Evolutionary conservation across 1,140 invertebrate species (phyloP).

Genomic region (Colletes latitarsis): DNA sequence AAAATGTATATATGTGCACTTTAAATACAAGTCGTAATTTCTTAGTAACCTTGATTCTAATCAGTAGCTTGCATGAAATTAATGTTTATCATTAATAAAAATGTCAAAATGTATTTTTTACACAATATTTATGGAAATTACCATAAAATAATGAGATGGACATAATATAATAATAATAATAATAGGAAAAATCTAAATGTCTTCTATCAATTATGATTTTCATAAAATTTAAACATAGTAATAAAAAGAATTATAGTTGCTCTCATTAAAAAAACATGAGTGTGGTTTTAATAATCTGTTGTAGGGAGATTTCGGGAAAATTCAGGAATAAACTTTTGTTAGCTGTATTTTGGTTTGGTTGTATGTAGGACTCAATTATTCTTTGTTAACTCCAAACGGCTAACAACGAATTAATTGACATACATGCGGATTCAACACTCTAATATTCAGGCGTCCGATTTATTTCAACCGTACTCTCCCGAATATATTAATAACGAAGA

Average conservation of each 20-base stretch:
- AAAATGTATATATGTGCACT: not conserved
- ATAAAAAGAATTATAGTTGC: not conserved
- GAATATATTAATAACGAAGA: no score
- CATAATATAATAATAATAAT: not conserved
- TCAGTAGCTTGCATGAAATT: not conserved
- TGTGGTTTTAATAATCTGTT: no score
- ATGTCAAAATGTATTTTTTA: constrained; percentile 6
- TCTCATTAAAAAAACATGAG: no score
- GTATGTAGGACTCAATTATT: no score
- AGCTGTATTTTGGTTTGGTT: no score
- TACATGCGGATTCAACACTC: no score
- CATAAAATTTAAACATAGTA: not conserved
- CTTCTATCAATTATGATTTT: not conserved
- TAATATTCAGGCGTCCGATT: no score
- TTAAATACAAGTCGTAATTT: not conserved
- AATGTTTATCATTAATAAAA: not conserved
- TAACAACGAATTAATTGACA: no score
- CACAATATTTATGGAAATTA: not conserved
- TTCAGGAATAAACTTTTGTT: no score
- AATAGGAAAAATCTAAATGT: not conserved
- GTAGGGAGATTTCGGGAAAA: no score
- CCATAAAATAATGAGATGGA: not conserved
- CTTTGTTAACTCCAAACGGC: no score
- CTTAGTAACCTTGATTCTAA: not conserved
- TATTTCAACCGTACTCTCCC: no score